Evolutionary conservation across 2,113 vertebrate species (phyloP), one percentile per base, ranked within the genome.

Genomic region (Osmerus mordax): DNA sequence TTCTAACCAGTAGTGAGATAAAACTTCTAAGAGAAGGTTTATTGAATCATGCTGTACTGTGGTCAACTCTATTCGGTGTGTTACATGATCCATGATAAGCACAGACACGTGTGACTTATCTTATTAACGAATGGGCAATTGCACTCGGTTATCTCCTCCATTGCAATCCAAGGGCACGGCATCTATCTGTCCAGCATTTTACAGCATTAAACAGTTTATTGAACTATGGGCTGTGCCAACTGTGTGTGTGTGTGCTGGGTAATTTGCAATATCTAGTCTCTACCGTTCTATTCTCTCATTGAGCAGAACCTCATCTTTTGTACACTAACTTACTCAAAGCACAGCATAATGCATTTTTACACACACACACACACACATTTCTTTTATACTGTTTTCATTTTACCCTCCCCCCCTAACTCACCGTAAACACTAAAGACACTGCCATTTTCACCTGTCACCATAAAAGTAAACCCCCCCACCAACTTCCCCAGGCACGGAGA

Each of bases 401-500:
- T 18, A 14, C 21, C 73, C 28, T 18, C 13, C 1, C 9, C 74
- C 23, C 72, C 70, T 25, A 47, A 70, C 74, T 67, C 69, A 32
- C 15, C 25, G 6, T 11, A 25, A 64, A 77, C 25, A 66, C 75
- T 71, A 55, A 56, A 8, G 72, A 73, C 72, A 52, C 14, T 75
- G 18, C 21, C 61, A 75, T 28, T 71, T 51, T 36, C 53, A 53
- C 77, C 77, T 72, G 2, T 29, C 69, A 86, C 87, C 83, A 81
- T 92, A 86, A 60, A 83, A 74, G 80, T 76, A 72, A 72, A 58
- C 74, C 70, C 86, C 60, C 25, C 78, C 81, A 76, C 80, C 81
- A 61, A 47, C 84, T 86, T 86, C 61, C 60, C 78, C 93, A 99
- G 96, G 97, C 95, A 77, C 95, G 96, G 90, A 93, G 92, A 94